Base-by-base conservation (phyloP, 2,888 invertebrate species). In the Epirrhoe alternata region DNA sequence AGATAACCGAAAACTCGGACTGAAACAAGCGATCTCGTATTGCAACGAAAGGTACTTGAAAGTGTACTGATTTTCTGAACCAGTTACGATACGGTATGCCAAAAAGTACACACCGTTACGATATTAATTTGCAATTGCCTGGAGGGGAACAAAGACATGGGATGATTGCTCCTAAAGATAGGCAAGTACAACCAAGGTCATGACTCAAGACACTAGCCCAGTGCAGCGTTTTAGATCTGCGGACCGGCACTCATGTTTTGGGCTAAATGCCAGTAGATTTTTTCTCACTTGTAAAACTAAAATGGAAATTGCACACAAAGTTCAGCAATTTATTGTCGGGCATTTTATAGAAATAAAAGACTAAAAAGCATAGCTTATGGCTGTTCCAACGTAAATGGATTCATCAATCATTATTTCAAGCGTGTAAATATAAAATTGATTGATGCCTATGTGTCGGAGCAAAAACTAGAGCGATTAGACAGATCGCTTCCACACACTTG, bases 351-450 rank as follows among this genome's bases (percentile, higher is more conserved):
- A 5, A 12, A 42, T 12, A 42, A 12, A 12, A 42, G 3, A 4
- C 38, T 10, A 12, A 12, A 12, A 5, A 10, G 38, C 12, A 10
- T 42, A 42, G 12, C 0, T 12, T 42, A 42, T 42, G 6, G 12
- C 14, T 16, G 47, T 14, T 47, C 47, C 12, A 12, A 7, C 14
- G 6, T 33, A 42, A 17, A 12, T 35, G 14, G n/a, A 64, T 24
- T 12, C 65, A 64, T 73, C 64, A 6, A 66, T 61, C 66, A 64
- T 50, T 55, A 60, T 55, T 60, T 70, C 64, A 66, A 64, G 17
- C 64, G 61, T 71, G 73, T 70, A 69, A 71, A 73, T 67, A 74
- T 70, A 60, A 64, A 70, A 72, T 59, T 68, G 65, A 67, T 70
- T 54, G 68, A 72, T 66, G 68, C 59, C 66, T 68, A 66, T 57